phyloP scores from a whole-genome alignment of 2,888 invertebrate genomes.

The Platycheirus albimanus region DNA sequence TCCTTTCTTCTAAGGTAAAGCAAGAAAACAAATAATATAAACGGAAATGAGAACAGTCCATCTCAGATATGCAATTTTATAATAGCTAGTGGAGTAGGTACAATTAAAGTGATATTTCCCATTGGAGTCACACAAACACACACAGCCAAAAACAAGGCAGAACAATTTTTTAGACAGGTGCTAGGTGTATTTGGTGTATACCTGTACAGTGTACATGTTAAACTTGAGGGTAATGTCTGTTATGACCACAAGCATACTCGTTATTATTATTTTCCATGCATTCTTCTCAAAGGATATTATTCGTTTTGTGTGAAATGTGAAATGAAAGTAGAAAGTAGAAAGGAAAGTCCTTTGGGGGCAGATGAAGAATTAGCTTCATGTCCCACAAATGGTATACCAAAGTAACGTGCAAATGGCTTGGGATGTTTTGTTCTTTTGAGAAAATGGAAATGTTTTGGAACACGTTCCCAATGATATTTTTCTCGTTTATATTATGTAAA shows the following conservation, averaged over 20 bases:
- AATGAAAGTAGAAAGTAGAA: no score
- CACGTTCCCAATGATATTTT: neutral
- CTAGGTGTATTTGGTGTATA: no score
- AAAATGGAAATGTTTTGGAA: constrained; percentile 1
- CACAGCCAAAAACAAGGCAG: no score
- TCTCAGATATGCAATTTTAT: constrained; percentile 24
- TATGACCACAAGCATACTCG: neutral
- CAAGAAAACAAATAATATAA: neutral
- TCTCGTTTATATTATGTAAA: no score
- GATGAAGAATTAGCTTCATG: neutral
- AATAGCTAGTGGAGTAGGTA: neutral
- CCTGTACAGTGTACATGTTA: no score
- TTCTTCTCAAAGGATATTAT: constrained; percentile 11
- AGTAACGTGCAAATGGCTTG: neutral
- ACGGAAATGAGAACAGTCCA: constrained; percentile 5
- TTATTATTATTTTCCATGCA: constrained; percentile 6
- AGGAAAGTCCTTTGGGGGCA: neutral
- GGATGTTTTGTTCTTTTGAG: neutral
- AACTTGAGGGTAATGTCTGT: neutral
- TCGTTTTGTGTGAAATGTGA: constrained; percentile 3
- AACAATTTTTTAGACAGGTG: constrained; percentile 9
- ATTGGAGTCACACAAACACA: neutral
- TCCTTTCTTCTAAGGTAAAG: neutral
- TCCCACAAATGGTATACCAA: neutral
- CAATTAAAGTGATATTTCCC: constrained; percentile 14